These are phyloP conservation scores for Nasua narica DNA, from an alignment of 2,797 vertebrate genomes.

Conservation along the genomic window DNA sequence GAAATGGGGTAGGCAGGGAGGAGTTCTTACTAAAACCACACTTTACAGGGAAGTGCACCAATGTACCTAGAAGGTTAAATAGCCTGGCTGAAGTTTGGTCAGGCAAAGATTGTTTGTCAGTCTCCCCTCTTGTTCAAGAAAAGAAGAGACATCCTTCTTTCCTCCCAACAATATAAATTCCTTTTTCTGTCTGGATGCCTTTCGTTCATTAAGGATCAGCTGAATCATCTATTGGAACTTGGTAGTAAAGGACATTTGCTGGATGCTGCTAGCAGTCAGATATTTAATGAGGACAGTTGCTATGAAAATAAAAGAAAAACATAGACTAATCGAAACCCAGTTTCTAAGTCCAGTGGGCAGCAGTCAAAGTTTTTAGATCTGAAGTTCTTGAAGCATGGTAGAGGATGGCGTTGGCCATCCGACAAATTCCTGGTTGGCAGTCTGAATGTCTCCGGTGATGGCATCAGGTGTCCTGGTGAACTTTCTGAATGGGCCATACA, in stretches of 20 bases:
- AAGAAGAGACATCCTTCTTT: neutral
- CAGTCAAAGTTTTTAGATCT: neutral
- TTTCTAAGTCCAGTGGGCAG: neutral
- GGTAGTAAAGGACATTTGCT: neutral
- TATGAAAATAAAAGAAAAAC: conserved; percentile 29
- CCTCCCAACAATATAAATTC: neutral
- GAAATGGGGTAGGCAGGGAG: neutral
- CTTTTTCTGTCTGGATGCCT: neutral
- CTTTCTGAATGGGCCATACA: neutral
- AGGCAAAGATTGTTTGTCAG: neutral
- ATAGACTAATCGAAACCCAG: neutral
- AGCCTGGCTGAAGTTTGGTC: neutral
- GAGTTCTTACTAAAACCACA: neutral
- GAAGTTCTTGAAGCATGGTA: neutral
- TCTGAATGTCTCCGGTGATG: neutral
- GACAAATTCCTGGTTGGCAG: neutral
- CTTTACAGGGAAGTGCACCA: neutral
- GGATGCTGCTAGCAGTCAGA: neutral
- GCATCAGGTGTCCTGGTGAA: neutral
- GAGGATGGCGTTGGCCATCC: neutral
- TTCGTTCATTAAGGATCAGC: neutral
- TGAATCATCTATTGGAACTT: neutral
- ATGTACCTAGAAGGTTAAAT: neutral
- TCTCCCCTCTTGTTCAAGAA: neutral
- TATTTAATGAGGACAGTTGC: neutral